These are phyloP conservation scores for Osmoderma eremita DNA, from an alignment of 2,888 invertebrate species.

Conservation along the genomic window DNA sequence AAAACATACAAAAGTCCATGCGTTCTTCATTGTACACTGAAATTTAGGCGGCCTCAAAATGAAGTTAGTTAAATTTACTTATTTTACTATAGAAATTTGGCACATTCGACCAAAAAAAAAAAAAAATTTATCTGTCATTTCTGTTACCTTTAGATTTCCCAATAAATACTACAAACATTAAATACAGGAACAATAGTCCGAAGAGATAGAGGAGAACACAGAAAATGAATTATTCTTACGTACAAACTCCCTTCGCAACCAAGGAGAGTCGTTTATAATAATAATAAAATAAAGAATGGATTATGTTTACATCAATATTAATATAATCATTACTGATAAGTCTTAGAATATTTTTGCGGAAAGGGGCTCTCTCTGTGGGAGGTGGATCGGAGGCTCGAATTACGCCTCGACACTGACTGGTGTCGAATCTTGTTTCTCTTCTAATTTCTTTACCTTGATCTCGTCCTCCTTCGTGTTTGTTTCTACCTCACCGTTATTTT, in stretches of 20 bases:
- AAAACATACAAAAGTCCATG: too few species aligned
- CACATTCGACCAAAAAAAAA: slow-evolving; percentile 28
- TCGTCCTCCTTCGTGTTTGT: slow-evolving; percentile 56
- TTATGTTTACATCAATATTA: slow-evolving; percentile 37
- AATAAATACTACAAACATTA: slow-evolving; percentile 40
- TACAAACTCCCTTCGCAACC: neutral
- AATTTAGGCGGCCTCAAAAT: too few species aligned
- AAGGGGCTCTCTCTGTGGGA: slow-evolving; percentile 3
- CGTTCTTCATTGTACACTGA: too few species aligned
- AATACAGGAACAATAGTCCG: slow-evolving; percentile 32
- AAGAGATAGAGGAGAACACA: slow-evolving; percentile 5
- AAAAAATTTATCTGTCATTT: neutral
- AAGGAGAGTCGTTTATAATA: slow-evolving; percentile 1
- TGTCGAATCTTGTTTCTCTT: slow-evolving; percentile 65
- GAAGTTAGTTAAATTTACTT: neutral
- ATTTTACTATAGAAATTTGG: slow-evolving; percentile 23
- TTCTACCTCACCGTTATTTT: slow-evolving; percentile 45
- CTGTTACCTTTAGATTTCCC: slow-evolving; percentile 12
- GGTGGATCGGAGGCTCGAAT: slow-evolving; percentile 41
- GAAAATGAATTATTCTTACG: slow-evolving; percentile 1
- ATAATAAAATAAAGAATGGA: slow-evolving; percentile 28
- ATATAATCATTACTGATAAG: slow-evolving; percentile 19
- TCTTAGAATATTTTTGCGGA: slow-evolving; percentile 24
- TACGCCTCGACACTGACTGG: slow-evolving; percentile 66
- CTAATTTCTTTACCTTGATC: slow-evolving; percentile 69